Evolutionary conservation across 2,113 vertebrate genomes (phyloP).

Genomic region (Seriola dumerili): DNA sequence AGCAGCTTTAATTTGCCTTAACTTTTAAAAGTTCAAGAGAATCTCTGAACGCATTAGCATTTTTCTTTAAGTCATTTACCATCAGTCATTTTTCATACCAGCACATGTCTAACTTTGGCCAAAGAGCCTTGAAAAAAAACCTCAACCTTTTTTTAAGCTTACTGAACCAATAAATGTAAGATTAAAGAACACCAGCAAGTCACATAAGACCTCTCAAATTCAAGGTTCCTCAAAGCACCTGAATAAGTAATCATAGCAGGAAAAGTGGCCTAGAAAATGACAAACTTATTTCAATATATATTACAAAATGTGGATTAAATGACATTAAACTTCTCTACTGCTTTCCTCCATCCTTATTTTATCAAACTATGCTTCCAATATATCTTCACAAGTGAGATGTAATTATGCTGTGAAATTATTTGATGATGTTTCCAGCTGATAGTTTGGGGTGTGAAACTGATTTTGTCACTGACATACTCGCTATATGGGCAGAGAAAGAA

Average conservation of each 20-base stretch:
- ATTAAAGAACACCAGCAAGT: neutral
- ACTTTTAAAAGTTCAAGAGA: slow-evolving; percentile 8
- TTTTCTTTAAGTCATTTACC: neutral
- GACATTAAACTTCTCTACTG: neutral
- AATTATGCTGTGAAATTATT: slow-evolving; percentile 55
- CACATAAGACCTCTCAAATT: neutral
- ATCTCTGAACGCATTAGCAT: no score
- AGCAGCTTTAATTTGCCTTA: neutral
- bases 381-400: slow-evolving; percentile 2
- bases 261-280: slow-evolving; percentile 22
- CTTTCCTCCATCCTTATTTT: slow-evolving; percentile 1
- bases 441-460: slow-evolving; percentile 43
- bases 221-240: neutral
- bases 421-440: slow-evolving; percentile 50
- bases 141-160: slow-evolving; percentile 18
- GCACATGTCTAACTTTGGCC: neutral
- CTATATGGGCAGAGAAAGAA: neutral
- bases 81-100: slow-evolving; percentile 8
- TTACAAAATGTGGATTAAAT: slow-evolving; percentile 34
- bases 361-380: slow-evolving; percentile 31
- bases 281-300: neutral
- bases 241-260: slow-evolving; percentile 14
- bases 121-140: neutral
- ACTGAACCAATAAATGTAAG: neutral
- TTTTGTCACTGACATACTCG: neutral